These are phyloP conservation scores for Drosophila asahinai DNA, from an alignment of 1,140 invertebrate species.

Conservation along the genomic window DNA sequence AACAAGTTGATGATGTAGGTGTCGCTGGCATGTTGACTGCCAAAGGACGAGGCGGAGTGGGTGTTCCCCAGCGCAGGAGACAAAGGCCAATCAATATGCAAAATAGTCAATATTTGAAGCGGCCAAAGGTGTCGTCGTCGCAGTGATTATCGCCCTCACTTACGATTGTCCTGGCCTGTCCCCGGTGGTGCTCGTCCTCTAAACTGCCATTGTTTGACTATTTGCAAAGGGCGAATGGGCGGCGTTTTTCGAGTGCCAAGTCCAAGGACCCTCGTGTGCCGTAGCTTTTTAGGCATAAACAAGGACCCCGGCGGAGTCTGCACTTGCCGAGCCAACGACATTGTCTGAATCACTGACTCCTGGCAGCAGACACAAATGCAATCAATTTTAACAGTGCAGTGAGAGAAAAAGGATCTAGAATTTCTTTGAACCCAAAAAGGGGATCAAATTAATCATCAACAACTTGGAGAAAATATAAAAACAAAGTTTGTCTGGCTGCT, in stretches of 20 bases:
- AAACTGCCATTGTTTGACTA: conserved; percentile 73
- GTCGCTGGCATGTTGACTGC: conserved; percentile 50
- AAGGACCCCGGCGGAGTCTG: conserved; percentile 42
- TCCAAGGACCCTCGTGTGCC: conserved; percentile 58
- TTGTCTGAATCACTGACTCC: conserved; percentile 55
- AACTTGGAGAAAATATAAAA: no score
- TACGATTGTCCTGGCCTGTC: conserved; percentile 35
- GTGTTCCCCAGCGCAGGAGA: conserved; percentile 6
- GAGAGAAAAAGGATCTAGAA: background rate
- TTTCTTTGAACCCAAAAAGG: background rate
- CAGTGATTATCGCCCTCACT: conserved; percentile 62
- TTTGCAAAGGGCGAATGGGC: conserved; percentile 38
- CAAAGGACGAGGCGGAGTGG: conserved; percentile 6
- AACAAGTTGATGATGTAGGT: conserved; percentile 76
- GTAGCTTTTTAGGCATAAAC: conserved; percentile 74
- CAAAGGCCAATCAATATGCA: conserved; percentile 75
- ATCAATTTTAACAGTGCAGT: conserved; percentile 57
- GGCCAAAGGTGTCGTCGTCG: conserved; percentile 44
- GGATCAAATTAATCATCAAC: background rate
- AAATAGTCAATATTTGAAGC: conserved; percentile 71
- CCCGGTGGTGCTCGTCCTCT: conserved; percentile 4
- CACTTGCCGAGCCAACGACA: conserved; percentile 70
- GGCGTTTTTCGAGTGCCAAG: conserved; percentile 56
- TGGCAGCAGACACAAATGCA: conserved; percentile 68
- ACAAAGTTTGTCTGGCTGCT: no score